Conservation (phyloP, 2,888 invertebrate species). For the Xestoiulus laeticollis region DNA sequence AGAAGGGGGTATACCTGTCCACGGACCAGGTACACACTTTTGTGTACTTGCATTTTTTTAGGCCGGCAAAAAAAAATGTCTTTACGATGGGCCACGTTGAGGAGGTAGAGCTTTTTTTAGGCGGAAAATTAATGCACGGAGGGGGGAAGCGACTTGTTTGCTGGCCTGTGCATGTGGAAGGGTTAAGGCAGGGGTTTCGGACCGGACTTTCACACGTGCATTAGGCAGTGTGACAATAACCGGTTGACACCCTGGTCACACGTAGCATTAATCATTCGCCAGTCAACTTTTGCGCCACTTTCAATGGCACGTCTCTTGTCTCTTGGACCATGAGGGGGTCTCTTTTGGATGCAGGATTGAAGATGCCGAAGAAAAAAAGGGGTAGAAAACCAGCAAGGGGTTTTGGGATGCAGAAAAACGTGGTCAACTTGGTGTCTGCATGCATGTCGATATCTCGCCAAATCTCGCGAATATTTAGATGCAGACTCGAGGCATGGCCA, state of each 20-base stretch:
- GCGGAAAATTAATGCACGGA: constrained; percentile 33
- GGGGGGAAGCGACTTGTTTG: constrained; percentile 8
- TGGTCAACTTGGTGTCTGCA: constrained; percentile 18
- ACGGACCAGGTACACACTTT: constrained; percentile 12
- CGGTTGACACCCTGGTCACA: constrained; percentile 47
- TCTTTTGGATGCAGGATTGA: neutral
- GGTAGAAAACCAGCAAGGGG: neutral
- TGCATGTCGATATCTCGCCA: neutral
- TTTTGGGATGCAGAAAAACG: neutral
- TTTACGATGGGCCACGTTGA: neutral
- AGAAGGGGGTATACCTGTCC: constrained; percentile 26
- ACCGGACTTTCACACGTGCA: constrained; percentile 37
- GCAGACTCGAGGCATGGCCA: neutral
- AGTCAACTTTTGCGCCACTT: constrained; percentile 46
- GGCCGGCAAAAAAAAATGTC: constrained; percentile 17
- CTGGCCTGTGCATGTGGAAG: constrained; percentile 40
- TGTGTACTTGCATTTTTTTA: constrained; percentile 40
- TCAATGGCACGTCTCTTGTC: neutral
- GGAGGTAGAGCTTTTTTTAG: constrained; percentile 14
- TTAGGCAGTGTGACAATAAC: constrained; percentile 28
- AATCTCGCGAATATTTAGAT: neutral
- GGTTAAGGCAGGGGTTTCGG: constrained; percentile 18
- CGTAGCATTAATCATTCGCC: constrained; percentile 48
- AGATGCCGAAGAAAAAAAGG: constrained; percentile 32
- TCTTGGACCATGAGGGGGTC: constrained; percentile 27